Evolutionary conservation across 2,113 vertebrate genomes (phyloP).

Genomic region (Ciconia maguari): DNA sequence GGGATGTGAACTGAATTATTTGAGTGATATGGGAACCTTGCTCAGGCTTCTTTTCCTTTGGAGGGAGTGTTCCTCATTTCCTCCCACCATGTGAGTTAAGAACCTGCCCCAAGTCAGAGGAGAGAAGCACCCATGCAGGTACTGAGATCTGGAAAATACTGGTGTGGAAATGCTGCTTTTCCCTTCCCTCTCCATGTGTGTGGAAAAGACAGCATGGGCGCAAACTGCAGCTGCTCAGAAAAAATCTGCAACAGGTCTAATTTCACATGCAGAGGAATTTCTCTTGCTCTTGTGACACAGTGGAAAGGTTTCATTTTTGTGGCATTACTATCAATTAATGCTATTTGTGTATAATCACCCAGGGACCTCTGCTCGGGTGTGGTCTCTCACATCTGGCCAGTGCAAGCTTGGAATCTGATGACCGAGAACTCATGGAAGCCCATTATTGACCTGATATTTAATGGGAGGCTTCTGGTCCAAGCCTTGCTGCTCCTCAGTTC

Average conservation of each 20-base stretch:
- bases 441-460: neutral
- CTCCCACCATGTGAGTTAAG: neutral
- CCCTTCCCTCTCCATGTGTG: neutral
- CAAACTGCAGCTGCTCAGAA: neutral
- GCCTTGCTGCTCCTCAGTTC: neutral
- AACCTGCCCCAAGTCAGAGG: neutral
- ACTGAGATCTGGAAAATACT: neutral
- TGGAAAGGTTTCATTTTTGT: neutral
- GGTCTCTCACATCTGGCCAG: neutral
- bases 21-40: neutral
- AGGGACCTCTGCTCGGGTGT: neutral
- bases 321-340: neutral
- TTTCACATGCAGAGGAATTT: neutral
- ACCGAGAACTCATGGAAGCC: neutral
- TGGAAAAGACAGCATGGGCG: neutral
- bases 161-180: neutral
- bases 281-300: neutral
- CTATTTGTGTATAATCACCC: neutral
- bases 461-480: neutral
- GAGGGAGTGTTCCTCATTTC: neutral
- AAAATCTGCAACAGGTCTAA: neutral
- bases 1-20: neutral
- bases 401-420: neutral
- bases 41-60: neutral
- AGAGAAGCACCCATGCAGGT: neutral